Percentiles rank a stretch among this genome's conserved stretches.
Evolutionary conservation across 2,888 invertebrate genomes (phyloP).

Genomic region (Meta bourneti): DNA sequence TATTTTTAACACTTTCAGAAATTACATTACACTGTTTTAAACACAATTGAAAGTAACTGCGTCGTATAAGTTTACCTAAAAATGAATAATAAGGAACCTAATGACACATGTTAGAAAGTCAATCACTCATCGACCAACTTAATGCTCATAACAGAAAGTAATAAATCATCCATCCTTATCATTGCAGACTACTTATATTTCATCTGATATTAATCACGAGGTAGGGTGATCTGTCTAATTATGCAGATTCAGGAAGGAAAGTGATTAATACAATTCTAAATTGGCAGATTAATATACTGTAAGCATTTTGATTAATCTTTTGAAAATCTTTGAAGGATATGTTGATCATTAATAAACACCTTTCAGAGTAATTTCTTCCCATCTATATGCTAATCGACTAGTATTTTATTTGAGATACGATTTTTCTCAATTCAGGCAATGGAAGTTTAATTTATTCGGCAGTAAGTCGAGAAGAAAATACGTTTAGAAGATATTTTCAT

Average conservation of each 20-base stretch:
- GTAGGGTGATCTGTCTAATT: not conserved
- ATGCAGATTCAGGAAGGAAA: not conserved
- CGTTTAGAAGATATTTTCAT: no score
- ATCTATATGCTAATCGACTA: not conserved
- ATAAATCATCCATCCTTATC: not conserved
- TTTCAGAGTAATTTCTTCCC: not conserved
- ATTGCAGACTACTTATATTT: not conserved
- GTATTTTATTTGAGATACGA: not conserved
- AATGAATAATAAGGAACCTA: not conserved
- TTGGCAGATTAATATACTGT: not conserved
- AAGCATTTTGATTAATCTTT: not conserved
- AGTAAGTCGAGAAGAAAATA: no score
- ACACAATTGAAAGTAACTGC: not conserved
- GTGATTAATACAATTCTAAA: not conserved
- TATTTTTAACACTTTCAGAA: not conserved
- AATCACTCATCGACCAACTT: not conserved
- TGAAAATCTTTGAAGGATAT: not conserved
- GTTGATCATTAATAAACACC: not conserved
- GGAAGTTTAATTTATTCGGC: not conserved
- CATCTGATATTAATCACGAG: not conserved
- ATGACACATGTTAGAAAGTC: not conserved
- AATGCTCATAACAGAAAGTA: not conserved
- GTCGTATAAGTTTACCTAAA: not conserved
- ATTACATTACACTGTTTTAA: not conserved
- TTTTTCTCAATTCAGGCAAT: not conserved